These are phyloP conservation scores for Philantomba maxwellii DNA, from an alignment of 2,113 vertebrate species.

Conservation along the genomic window DNA sequence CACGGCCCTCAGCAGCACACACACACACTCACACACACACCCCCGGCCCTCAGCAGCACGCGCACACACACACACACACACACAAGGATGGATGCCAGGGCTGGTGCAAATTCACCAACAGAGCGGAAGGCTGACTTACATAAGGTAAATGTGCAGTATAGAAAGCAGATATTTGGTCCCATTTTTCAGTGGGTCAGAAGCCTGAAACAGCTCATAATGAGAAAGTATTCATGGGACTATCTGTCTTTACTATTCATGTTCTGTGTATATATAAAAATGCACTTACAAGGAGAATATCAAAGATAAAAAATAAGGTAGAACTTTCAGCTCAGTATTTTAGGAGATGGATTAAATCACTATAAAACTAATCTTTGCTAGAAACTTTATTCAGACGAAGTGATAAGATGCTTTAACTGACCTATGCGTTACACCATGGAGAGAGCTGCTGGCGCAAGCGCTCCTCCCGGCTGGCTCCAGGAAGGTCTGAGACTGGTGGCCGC, in stretches of 20 bases:
- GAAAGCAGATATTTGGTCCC: neutral
- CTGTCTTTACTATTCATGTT: neutral
- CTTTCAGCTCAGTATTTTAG: neutral
- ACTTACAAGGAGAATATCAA: neutral
- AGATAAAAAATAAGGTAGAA: neutral
- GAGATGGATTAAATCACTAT: neutral
- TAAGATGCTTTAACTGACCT: neutral
- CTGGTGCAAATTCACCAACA: neutral
- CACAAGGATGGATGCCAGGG: neutral
- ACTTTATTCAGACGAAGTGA: neutral
- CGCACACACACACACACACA: too few species aligned
- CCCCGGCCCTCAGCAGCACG: neutral
- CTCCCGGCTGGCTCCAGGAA: neutral
- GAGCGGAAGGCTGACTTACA: neutral
- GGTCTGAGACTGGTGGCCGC: neutral
- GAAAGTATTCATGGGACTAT: neutral
- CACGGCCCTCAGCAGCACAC: neutral
- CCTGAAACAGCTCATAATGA: neutral
- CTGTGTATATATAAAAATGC: neutral
- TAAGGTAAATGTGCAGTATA: neutral
- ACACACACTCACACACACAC: too few species aligned
- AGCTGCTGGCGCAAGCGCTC: neutral
- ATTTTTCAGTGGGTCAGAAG: neutral
- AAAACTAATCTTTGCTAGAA: neutral
- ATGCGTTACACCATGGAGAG: neutral